These are phyloP conservation scores for Ovibos moschatus DNA, from an alignment of 2,113 vertebrate genomes.

Conservation along the genomic window DNA sequence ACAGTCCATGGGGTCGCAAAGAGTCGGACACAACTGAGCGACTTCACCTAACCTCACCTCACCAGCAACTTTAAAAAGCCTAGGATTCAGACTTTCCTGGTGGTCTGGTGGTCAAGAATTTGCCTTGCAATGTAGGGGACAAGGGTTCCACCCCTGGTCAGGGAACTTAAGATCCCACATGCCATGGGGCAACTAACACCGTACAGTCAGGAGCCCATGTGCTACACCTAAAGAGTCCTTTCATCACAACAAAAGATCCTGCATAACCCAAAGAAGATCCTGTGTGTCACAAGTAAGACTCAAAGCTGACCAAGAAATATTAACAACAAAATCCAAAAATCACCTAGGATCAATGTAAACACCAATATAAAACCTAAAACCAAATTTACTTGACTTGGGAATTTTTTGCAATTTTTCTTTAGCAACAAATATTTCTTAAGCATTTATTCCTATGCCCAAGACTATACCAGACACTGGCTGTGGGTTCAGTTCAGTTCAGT, in stretches of 20 bases:
- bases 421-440: not conserved
- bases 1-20: too few species aligned
- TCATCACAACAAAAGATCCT: not conserved
- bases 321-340: not conserved
- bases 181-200: not conserved
- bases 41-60: too few species aligned
- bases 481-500: not conserved
- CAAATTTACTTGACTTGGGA: not conserved
- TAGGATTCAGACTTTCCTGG: not conserved
- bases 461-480: not conserved
- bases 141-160: not conserved
- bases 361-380: conserved; percentile 10
- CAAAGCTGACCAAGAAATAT: not conserved
- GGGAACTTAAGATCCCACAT: not conserved
- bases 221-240: not conserved
- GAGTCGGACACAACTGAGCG: too few species aligned
- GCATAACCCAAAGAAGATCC: not conserved
- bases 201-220: not conserved
- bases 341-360: not conserved
- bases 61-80: not conserved
- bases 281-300: not conserved
- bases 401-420: conserved; percentile 2
- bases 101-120: not conserved
- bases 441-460: not conserved
- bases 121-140: not conserved